Percentiles rank a stretch among this genome's conserved stretches.
These are phyloP conservation scores for Pelecanus crispus DNA, from an alignment of 2,113 vertebrate genomes.

Conservation along the genomic window DNA sequence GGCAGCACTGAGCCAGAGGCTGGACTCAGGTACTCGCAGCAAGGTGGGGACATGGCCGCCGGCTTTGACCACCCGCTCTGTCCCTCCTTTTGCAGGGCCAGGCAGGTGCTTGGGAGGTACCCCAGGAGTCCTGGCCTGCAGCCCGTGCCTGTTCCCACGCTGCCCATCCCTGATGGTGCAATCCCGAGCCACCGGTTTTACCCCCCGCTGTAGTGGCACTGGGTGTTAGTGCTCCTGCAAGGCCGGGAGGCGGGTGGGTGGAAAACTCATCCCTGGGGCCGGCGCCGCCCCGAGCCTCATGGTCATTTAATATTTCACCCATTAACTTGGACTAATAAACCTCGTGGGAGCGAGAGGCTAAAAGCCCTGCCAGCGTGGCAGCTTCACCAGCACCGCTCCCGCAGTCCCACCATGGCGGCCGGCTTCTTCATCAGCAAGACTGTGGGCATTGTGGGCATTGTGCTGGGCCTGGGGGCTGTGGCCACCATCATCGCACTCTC, in stretches of 20 bases:
- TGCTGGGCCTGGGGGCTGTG: conserved; percentile 67
- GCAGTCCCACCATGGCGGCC: conserved; percentile 76
- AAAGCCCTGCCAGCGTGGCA: neutral
- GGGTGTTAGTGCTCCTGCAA: neutral
- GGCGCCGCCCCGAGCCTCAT: neutral
- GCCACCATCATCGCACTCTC: conserved; percentile 84
- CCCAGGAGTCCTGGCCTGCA: neutral
- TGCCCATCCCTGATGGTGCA: neutral
- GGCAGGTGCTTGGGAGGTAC: neutral
- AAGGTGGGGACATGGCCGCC: accelerated
- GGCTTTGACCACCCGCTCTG: neutral
- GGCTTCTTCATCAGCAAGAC: conserved; percentile 86
- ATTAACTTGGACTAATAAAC: conserved; percentile 47
- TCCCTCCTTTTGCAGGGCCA: neutral
- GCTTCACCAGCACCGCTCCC: accelerated
- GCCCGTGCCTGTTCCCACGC: accelerated
- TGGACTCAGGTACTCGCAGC: accelerated
- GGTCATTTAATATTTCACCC: conserved; percentile 54
- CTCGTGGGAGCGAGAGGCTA: neutral
- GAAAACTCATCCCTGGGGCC: neutral
- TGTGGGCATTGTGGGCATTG: conserved; percentile 66
- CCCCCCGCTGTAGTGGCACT: accelerated
- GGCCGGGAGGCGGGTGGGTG: accelerated
- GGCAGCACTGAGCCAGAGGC: neutral
- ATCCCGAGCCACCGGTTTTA: accelerated